Evolutionary conservation across 2,113 vertebrate species (phyloP).

Genomic region (Nibea coibor): DNA sequence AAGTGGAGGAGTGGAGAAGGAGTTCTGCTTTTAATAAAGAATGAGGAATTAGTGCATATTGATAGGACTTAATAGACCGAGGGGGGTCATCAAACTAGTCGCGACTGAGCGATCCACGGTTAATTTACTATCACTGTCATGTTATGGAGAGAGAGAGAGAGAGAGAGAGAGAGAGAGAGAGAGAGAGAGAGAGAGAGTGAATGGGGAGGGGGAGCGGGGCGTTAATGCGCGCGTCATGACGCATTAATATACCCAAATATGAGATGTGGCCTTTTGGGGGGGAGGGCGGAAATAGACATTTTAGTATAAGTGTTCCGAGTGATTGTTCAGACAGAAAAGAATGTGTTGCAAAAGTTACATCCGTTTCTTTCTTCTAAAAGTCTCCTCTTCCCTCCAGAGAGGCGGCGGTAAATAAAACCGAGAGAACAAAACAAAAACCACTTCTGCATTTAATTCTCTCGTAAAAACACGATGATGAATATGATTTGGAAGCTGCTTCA

Average conservation of each 20-base stretch:
- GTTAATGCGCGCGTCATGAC: conserved; percentile 39
- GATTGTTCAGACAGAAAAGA: neutral
- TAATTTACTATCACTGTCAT: conserved; percentile 94
- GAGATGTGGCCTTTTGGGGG: neutral
- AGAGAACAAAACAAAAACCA: neutral
- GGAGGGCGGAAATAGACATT: neutral
- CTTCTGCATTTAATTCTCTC: neutral
- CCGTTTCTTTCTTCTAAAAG: neutral
- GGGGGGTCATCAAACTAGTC: conserved; percentile 83
- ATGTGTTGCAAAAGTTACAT: neutral
- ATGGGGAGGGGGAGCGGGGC: neutral
- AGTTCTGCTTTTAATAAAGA: conserved; percentile 79
- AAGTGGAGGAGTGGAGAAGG: conserved; percentile 30
- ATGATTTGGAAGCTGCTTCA: conserved; percentile 10
- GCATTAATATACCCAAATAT: conserved; percentile 40
- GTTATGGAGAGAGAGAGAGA: neutral
- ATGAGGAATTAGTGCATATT: conserved; percentile 78
- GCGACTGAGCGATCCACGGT: conserved; percentile 93
- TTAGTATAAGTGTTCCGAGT: neutral
- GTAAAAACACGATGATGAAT: neutral
- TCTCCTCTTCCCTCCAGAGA: neutral
- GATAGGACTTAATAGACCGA: conserved; percentile 82
- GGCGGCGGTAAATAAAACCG: neutral
- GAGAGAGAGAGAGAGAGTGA: neutral
- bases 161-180: neutral